Conservation (phyloP, 1,140 invertebrate genomes). For the Xylocopa sonorina region DNA sequence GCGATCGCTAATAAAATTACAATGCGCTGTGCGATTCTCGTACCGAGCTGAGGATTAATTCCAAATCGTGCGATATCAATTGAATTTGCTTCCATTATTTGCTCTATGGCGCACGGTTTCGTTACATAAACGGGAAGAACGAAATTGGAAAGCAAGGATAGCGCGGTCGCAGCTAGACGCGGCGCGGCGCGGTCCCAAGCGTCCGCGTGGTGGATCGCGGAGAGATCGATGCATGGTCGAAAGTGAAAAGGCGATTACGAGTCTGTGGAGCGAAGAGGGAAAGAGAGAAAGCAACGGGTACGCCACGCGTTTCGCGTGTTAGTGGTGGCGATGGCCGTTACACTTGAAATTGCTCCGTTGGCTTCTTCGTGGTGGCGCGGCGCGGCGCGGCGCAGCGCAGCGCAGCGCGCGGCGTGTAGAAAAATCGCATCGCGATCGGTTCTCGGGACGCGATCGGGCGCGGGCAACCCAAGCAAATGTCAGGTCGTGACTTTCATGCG, state of each 20-base stretch:
- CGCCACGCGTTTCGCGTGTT: conserved; percentile 57
- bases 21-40: too few relatives aligned
- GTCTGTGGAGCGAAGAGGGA: conserved; percentile 30
- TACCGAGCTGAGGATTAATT: too few relatives aligned
- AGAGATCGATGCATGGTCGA: conserved; percentile 50
- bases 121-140: not conserved
- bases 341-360: conserved; percentile 66
- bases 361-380: too few relatives aligned
- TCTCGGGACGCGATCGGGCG: conserved; percentile 68
- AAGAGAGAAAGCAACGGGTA: conserved; percentile 57
- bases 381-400: too few relatives aligned
- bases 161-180: too few relatives aligned
- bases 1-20: too few relatives aligned
- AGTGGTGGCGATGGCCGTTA: conserved; percentile 58
- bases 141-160: conserved; percentile 22
- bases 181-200: not conserved
- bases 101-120: too few relatives aligned
- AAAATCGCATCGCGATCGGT: conserved; percentile 76
- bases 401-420: conserved; percentile 59
- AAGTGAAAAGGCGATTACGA: conserved; percentile 66
- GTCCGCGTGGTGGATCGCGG: conserved; percentile 35
- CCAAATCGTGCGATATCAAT: too few relatives aligned
- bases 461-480: conserved; percentile 75
- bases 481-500: conserved; percentile 79
- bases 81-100: too few relatives aligned